Conservation (phyloP, 1,140 invertebrate genomes). For the Ctenoplectra terminalis region DNA sequence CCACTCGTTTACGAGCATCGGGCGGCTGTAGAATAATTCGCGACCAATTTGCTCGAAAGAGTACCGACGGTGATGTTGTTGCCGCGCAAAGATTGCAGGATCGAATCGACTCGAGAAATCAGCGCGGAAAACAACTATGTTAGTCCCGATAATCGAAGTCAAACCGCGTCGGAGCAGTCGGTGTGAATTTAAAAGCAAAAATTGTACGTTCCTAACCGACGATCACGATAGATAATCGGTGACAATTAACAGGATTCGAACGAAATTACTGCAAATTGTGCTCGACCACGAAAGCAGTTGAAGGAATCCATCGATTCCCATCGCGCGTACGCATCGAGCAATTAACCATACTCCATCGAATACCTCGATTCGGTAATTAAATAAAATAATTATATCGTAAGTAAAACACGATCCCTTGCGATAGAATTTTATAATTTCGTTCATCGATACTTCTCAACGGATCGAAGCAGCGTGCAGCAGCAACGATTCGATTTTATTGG, state of each 20-base stretch:
- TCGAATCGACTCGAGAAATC: neutral
- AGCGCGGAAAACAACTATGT: too few species aligned
- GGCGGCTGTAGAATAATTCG: neutral
- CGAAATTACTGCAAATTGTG: neutral
- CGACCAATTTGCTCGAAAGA: neutral
- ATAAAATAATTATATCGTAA: slow-evolving; percentile 13
- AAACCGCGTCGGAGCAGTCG: neutral
- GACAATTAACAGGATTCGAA: neutral
- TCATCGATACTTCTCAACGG: neutral
- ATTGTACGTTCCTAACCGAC: neutral
- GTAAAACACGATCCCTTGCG: too few species aligned
- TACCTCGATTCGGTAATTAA: neutral
- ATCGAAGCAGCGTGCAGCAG: neutral
- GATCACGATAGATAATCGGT: slow-evolving; percentile 9
- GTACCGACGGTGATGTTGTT: neutral
- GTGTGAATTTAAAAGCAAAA: neutral
- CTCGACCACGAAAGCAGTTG: neutral
- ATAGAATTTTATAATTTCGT: neutral
- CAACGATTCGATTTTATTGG: neutral
- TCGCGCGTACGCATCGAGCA: neutral
- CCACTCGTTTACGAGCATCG: neutral
- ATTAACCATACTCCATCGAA: neutral
- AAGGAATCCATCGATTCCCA: neutral
- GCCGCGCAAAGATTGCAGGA: neutral
- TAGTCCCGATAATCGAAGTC: neutral